Evolutionary conservation across 2,797 vertebrate species (phyloP).

Genomic region (Emydoidea blandingii): DNA sequence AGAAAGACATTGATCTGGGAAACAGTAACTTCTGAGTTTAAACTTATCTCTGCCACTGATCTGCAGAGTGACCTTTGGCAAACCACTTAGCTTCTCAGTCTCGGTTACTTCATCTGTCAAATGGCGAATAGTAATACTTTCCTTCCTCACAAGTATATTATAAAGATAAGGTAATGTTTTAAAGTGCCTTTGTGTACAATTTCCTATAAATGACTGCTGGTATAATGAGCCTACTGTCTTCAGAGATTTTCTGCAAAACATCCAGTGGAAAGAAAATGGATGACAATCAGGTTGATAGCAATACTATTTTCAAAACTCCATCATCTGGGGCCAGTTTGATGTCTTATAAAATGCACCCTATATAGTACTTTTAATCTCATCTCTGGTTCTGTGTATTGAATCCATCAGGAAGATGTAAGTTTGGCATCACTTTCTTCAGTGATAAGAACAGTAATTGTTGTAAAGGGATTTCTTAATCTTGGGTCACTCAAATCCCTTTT

Average conservation of each 20-base stretch:
- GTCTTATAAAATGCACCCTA: constrained; percentile 57
- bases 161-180: not conserved
- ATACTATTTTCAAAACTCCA: constrained; percentile 64
- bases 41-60: not conserved
- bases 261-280: constrained; percentile 25
- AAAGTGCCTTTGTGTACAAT: not conserved
- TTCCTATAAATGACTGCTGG: not conserved
- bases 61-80: not conserved
- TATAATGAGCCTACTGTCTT: not conserved
- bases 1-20: not conserved
- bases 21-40: not conserved
- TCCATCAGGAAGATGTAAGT: constrained; percentile 73
- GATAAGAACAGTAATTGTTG: constrained; percentile 76
- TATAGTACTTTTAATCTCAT: constrained; percentile 69
- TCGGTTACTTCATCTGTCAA: not conserved
- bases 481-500: constrained; percentile 74
- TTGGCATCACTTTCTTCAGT: constrained; percentile 75
- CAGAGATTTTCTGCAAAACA: constrained; percentile 41
- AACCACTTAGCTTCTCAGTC: not conserved
- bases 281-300: constrained; percentile 52
- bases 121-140: not conserved
- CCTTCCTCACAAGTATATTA: not conserved
- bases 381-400: constrained; percentile 72
- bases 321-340: constrained; percentile 48
- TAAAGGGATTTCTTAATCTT: constrained; percentile 69